Base-by-base conservation (phyloP, 2,113 vertebrate genomes). In the Carassius carassius region DNA sequence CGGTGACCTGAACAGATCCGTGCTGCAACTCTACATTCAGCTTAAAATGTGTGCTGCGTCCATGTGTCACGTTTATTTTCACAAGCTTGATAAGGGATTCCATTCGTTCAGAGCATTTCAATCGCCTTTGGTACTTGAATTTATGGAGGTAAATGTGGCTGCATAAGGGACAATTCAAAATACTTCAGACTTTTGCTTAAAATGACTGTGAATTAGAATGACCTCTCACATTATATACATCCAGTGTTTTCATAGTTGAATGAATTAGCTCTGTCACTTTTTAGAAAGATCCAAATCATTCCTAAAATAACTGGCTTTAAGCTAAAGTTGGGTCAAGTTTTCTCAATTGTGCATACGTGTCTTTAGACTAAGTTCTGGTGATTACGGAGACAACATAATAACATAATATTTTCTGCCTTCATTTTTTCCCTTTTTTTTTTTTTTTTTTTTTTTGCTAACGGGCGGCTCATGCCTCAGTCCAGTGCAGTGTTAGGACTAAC, bases 401-500 rank as follows among this genome's bases (percentile, higher is more conserved):
- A 29, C 29, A 29, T 29, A 29, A 29, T 2, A 29, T 29, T 29
- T 29, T 54, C 73, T 29, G 16, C 44, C 29, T 14, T 19, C 12
- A 1, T 54, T 25, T 47, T 25, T 29, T 23, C n/a, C 41, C 23
- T 32, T 17, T 78, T 35, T 78, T 35, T 78, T 47, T 60, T 78
- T n/a, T n/a, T 23, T 32, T 17, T 78, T 35, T 78, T 35, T 78
- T 47, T 60, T 78, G 76, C 54, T 21, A 6, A 21, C 37, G 54
- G 76, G 76, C 44, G 60, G 69, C 44, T 63, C 41, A 47, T 37
- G 80, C 58, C 72, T 47, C 75, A 51, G 87, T 88, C 76, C 84
- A 85, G 56, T 56, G 17, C 84, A 85, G 56, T 56, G 17, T 12
- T 23, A 11, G 25, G 41, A 88, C 56, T 25, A 79, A 62, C 58